These are phyloP conservation scores for Ctenoplectra terminalis DNA, from an alignment of 1,140 invertebrate species.

Conservation along the genomic window DNA sequence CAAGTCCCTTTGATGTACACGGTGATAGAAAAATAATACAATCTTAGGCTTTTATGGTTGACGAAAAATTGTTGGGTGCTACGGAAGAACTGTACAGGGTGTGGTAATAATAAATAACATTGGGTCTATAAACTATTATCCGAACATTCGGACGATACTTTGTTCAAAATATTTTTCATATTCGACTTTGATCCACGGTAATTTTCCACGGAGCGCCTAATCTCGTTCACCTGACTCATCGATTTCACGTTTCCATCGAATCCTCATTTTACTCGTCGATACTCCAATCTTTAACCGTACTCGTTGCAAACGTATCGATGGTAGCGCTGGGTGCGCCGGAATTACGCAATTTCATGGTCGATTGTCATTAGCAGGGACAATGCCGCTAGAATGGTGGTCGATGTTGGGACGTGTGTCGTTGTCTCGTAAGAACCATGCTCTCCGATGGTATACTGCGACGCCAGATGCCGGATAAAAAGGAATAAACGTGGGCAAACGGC, in stretches of 20 bases:
- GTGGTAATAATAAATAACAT: too few species aligned
- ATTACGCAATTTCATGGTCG: conserved; percentile 32
- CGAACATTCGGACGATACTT: neutral
- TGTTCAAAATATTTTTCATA: neutral
- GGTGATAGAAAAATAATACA: too few species aligned
- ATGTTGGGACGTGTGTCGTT: conserved; percentile 8
- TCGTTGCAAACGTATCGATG: neutral
- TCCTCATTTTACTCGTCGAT: neutral
- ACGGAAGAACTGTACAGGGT: too few species aligned
- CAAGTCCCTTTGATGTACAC: too few species aligned
- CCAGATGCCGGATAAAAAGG: conserved; percentile 36
- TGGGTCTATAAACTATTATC: too few species aligned
- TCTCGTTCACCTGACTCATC: conserved; percentile 1
- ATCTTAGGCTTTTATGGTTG: too few species aligned
- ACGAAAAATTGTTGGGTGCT: too few species aligned
- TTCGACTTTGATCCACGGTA: neutral
- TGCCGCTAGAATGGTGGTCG: neutral
- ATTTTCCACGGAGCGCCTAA: neutral
- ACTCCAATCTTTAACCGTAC: neutral
- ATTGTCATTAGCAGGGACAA: conserved; percentile 8
- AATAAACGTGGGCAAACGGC: conserved; percentile 69
- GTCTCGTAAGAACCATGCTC: neutral
- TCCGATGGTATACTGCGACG: neutral
- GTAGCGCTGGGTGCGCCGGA: neutral
- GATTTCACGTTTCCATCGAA: neutral